phyloP scores from a whole-genome alignment of 2,888 invertebrate species.

The Eupeodes latifasciatus region DNA sequence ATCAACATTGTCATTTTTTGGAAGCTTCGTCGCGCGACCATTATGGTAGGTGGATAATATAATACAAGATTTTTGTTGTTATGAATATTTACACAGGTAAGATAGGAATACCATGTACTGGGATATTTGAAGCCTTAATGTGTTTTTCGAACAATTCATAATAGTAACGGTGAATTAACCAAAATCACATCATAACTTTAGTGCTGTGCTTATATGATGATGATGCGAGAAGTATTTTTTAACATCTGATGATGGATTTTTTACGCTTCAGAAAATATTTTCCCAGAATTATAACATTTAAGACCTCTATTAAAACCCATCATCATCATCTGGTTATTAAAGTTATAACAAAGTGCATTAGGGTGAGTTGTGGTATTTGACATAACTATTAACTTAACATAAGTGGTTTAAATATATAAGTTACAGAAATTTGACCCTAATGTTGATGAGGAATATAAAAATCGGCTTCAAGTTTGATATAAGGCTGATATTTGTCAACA shows the following conservation, averaged over 20 bases:
- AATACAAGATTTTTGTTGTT: slow-evolving; percentile 53
- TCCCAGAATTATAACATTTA: slow-evolving; percentile 29
- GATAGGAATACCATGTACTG: not conserved
- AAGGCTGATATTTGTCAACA: not conserved
- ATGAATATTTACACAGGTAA: slow-evolving; percentile 17
- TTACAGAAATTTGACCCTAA: slow-evolving; percentile 17
- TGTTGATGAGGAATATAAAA: not conserved
- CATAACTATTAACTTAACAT: slow-evolving; percentile 20
- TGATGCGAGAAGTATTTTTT: slow-evolving; percentile 24
- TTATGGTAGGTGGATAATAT: slow-evolving; percentile 44
- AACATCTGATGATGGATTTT: slow-evolving; percentile 44
- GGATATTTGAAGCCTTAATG: slow-evolving; percentile 31
- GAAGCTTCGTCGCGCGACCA: slow-evolving; percentile 61
- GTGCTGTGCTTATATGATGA: not conserved
- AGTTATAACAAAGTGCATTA: slow-evolving; percentile 18
- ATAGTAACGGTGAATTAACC: slow-evolving; percentile 59
- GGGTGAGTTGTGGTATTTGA: slow-evolving; percentile 18
- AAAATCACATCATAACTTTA: slow-evolving; percentile 48
- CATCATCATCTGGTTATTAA: not conserved
- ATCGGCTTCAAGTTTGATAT: not conserved
- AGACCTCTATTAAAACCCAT: not conserved
- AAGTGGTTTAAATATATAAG: not conserved
- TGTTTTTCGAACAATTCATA: slow-evolving; percentile 20
- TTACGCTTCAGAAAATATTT: slow-evolving; percentile 62
- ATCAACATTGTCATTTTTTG: slow-evolving; percentile 14